Evolutionary conservation across 1,140 invertebrate genomes (phyloP).

Genomic region (Tetranychus urticae): DNA sequence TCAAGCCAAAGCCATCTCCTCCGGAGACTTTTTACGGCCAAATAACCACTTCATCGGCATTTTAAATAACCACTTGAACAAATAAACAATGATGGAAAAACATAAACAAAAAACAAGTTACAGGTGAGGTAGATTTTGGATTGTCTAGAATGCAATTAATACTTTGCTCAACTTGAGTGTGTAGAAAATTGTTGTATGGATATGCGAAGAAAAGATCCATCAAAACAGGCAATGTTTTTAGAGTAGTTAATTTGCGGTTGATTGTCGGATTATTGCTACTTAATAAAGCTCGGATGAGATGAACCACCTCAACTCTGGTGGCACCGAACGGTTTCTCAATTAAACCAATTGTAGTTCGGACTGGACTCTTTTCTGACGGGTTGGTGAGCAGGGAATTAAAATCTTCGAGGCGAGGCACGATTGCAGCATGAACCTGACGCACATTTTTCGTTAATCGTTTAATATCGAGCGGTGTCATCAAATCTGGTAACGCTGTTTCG

Average conservation of each 20-base stretch:
- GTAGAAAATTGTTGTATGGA: constrained; percentile 67
- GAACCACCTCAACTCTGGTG: constrained; percentile 44
- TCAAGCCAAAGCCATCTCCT: background rate
- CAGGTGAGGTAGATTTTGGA: background rate
- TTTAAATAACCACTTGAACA: no score
- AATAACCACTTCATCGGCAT: no score
- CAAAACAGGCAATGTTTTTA: constrained; percentile 34
- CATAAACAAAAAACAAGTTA: background rate
- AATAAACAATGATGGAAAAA: no score
- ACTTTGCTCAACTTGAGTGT: constrained; percentile 52
- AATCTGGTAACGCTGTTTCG: no score
- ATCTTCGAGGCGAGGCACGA: no score
- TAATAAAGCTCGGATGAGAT: constrained; percentile 41
- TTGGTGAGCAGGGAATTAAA: no score
- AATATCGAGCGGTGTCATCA: no score
- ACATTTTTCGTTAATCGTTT: no score
- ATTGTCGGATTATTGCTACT: constrained; percentile 35
- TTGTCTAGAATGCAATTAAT: constrained; percentile 23
- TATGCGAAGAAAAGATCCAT: constrained; percentile 58
- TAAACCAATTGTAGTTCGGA: constrained; percentile 18
- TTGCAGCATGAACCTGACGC: no score
- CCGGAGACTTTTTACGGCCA: no score
- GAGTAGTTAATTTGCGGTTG: constrained; percentile 24
- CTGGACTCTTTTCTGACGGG: no score
- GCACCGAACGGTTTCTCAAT: constrained; percentile 42